Percentiles rank a stretch among this genome's conserved stretches.
These are phyloP conservation scores for Castor canadensis DNA, from an alignment of 2,113 vertebrate genomes.

Conservation along the genomic window DNA sequence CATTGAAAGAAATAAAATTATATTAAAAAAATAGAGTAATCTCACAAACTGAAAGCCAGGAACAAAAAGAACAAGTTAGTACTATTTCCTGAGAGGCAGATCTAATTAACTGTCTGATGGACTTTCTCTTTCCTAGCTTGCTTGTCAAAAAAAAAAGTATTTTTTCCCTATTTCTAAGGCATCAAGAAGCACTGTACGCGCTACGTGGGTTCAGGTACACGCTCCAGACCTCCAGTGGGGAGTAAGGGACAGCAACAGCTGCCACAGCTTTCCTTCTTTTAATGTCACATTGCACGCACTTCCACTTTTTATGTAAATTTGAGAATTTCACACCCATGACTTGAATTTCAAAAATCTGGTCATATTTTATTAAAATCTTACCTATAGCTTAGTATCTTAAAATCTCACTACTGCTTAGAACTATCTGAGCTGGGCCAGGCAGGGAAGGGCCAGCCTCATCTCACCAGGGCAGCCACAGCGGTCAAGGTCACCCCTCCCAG, in stretches of 20 bases:
- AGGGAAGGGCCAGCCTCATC: background rate
- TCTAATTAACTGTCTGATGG: conserved; percentile 49
- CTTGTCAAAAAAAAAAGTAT: conserved; percentile 38
- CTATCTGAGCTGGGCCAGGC: background rate
- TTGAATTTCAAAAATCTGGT: conserved; percentile 12
- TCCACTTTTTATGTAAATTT: conserved; percentile 31
- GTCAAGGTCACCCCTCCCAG: background rate
- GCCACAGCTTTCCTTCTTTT: background rate
- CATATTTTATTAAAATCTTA: conserved; percentile 7
- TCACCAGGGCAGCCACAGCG: background rate
- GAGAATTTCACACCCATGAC: conserved; percentile 19
- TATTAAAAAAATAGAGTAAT: conserved; percentile 80
- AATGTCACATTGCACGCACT: conserved; percentile 23
- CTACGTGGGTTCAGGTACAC: conserved; percentile 11
- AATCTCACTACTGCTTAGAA: background rate
- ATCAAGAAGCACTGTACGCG: conserved; percentile 52
- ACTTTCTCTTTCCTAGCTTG: conserved; percentile 62
- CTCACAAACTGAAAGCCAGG: conserved; percentile 72
- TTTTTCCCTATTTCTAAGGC: conserved; percentile 68
- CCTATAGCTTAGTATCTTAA: too few relatives aligned
- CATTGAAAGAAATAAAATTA: conserved; percentile 79
- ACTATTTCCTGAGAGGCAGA: conserved; percentile 75
- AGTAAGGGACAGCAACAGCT: conserved; percentile 42
- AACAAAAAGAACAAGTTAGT: conserved; percentile 67
- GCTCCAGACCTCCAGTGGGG: conserved; percentile 33